Evolutionary conservation across 2,797 vertebrate genomes (phyloP).

Genomic region (Gambelia wislizenii): DNA sequence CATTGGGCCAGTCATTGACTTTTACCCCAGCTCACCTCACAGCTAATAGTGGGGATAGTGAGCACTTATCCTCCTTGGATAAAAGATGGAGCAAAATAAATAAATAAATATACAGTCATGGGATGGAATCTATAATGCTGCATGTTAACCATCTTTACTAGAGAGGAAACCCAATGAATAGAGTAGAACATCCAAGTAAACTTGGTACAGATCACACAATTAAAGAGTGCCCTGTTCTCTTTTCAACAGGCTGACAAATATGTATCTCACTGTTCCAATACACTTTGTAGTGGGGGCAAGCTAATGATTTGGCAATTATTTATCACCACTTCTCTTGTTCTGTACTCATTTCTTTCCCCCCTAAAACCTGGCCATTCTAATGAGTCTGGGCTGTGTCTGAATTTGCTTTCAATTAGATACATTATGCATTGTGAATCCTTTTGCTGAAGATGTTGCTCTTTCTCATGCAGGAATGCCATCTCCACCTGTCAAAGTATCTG

Average conservation of each 20-base stretch:
- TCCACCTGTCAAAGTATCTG: slow-evolving; percentile 69
- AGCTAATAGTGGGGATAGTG: too few relatives aligned
- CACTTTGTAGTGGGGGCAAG: background rate
- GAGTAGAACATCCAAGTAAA: background rate
- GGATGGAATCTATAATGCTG: background rate
- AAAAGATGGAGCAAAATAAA: background rate
- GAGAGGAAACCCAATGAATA: background rate
- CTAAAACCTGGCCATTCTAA: background rate
- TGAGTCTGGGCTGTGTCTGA: background rate
- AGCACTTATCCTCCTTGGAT: background rate
- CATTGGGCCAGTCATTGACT: background rate
- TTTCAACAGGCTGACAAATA: background rate
- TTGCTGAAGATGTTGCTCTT: slow-evolving; percentile 23
- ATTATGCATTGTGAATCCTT: background rate
- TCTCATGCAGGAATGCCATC: slow-evolving; percentile 73
- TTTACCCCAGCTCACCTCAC: background rate
- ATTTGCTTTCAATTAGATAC: background rate
- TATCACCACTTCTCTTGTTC: background rate
- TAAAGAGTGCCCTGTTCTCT: background rate
- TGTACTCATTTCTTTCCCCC: background rate
- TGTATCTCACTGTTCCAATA: background rate
- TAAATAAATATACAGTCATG: background rate
- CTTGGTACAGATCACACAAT: background rate
- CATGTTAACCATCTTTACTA: background rate
- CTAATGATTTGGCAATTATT: background rate